Evolutionary conservation across 1,140 invertebrate species (phyloP).

Genomic region (Theocolax elegans): DNA sequence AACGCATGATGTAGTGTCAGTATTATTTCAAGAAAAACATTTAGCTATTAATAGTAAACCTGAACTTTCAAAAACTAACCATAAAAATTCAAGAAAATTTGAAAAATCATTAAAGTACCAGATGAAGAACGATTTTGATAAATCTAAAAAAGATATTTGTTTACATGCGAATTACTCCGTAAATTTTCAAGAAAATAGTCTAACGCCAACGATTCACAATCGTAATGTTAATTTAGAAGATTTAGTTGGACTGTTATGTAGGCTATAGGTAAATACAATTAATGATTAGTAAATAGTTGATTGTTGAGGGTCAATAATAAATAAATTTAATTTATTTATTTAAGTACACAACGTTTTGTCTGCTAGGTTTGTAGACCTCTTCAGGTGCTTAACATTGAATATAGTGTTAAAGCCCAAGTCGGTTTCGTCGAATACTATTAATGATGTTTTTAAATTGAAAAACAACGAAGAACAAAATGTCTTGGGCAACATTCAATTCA

Average conservation of each 20-base stretch:
- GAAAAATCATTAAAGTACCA: constrained; percentile 13
- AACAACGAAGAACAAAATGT: neutral
- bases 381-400: too few relatives aligned
- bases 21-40: constrained; percentile 29
- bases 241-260: too few relatives aligned
- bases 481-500: constrained; percentile 29
- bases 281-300: too few relatives aligned
- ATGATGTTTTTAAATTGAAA: neutral
- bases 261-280: too few relatives aligned
- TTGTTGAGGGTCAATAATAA: too few relatives aligned
- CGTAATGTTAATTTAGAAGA: too few relatives aligned
- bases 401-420: neutral
- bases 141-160: neutral
- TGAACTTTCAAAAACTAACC: neutral
- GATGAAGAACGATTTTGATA: neutral
- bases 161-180: too few relatives aligned
- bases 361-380: too few relatives aligned
- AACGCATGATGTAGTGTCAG: constrained; percentile 36
- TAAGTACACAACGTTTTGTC: too few relatives aligned
- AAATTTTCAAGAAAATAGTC: too few relatives aligned
- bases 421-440: neutral
- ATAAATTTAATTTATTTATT: too few relatives aligned
- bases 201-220: too few relatives aligned
- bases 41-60: neutral
- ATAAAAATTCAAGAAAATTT: constrained; percentile 1